Evolutionary conservation across 1,140 invertebrate genomes (phyloP).

Genomic region (Prorops nasuta): DNA sequence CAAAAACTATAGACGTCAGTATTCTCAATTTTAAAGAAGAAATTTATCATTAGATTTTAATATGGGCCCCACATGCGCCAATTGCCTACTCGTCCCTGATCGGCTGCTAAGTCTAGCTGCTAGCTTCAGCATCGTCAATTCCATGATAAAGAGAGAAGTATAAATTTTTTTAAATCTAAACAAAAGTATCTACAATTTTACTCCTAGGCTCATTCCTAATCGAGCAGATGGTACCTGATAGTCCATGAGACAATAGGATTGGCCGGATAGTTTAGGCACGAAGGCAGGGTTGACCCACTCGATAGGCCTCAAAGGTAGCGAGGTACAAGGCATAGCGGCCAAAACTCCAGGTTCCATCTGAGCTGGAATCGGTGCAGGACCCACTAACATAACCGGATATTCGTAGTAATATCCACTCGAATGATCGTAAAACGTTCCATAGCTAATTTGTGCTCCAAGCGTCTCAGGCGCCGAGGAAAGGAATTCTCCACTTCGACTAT

Average conservation of each 20-base stretch:
- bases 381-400: conserved; percentile 51
- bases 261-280: conserved; percentile 43
- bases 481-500: conserved; percentile 34
- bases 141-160: too few species aligned
- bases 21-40: too few species aligned
- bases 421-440: conserved; percentile 49
- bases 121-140: too few species aligned
- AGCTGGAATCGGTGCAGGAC: conserved; percentile 40
- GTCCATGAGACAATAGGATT: conserved; percentile 47
- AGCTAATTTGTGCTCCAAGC: conserved; percentile 35
- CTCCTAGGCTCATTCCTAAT: too few species aligned
- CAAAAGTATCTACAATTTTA: too few species aligned
- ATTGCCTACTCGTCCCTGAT: too few species aligned
- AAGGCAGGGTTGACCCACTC: conserved; percentile 56
- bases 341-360: conserved; percentile 42
- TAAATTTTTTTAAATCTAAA: too few species aligned
- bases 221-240: conserved; percentile 49
- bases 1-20: too few species aligned
- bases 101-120: too few species aligned
- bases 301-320: conserved; percentile 53
- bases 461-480: conserved; percentile 24
- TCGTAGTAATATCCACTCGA: conserved; percentile 50
- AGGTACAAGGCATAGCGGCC: conserved; percentile 49
- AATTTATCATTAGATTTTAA: too few species aligned
- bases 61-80: too few species aligned